Conservation (phyloP, 2,888 invertebrate species). For the Cephus pygmeus region DNA sequence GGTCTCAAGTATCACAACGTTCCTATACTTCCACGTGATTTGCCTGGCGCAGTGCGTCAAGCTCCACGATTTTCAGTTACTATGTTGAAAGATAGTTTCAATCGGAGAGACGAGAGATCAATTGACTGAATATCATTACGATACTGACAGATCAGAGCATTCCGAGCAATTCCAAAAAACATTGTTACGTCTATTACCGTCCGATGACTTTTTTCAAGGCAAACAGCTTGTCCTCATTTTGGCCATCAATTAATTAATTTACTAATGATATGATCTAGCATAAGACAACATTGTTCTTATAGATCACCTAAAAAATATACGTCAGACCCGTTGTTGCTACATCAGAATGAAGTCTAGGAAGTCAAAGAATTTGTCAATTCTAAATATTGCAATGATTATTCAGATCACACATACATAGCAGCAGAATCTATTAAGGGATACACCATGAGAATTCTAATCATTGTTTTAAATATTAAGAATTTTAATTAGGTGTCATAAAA, state of each 20-base stretch:
- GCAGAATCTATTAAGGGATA: neutral
- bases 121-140: neutral
- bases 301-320: too few relatives aligned
- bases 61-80: conserved; percentile 57
- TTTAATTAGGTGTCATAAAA: neutral
- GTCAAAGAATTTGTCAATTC: neutral
- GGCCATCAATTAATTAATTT: too few relatives aligned
- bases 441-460: neutral
- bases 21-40: conserved; percentile 57
- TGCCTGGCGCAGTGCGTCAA: conserved; percentile 53
- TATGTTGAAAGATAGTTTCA: conserved; percentile 50
- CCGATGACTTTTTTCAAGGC: neutral
- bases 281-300: too few relatives aligned
- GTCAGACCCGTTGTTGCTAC: too few relatives aligned
- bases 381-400: neutral
- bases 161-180: neutral
- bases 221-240: neutral
- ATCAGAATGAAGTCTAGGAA: neutral
- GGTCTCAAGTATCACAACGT: conserved; percentile 56
- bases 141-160: neutral
- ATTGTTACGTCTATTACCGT: neutral
- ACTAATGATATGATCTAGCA: too few relatives aligned
- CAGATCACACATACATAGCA: neutral
- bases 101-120: neutral
- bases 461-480: neutral